Evolutionary conservation across 2,797 vertebrate species (phyloP).

Genomic region (Oreochromis grahami): DNA sequence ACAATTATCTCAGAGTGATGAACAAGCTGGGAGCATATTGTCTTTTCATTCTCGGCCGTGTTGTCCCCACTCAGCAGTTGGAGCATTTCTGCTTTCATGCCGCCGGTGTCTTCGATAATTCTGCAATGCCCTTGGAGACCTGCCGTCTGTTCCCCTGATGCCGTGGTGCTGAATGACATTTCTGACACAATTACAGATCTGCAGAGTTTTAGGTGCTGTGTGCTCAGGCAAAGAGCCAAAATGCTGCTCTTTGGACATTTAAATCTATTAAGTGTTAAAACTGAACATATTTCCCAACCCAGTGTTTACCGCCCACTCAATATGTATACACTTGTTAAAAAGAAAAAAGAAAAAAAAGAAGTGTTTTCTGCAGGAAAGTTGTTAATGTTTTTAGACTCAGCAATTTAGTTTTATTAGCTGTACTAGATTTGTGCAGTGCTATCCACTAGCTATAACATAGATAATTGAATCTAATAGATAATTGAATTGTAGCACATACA

Average conservation of each 20-base stretch:
- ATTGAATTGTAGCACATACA: background rate
- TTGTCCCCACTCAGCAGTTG: background rate
- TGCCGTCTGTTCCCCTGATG: background rate
- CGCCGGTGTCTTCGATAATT: slow-evolving; percentile 10
- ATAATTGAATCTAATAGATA: background rate
- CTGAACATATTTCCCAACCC: background rate
- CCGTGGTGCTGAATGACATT: background rate
- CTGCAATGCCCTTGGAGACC: background rate
- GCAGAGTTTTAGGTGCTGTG: background rate
- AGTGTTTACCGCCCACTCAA: background rate
- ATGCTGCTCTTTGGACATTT: background rate
- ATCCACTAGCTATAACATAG: background rate
- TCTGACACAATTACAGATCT: background rate
- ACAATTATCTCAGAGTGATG: slow-evolving; percentile 40
- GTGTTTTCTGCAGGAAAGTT: background rate
- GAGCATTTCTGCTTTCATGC: slow-evolving; percentile 30
- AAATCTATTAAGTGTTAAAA: background rate
- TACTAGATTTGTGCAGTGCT: background rate
- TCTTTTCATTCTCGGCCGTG: slow-evolving; percentile 27
- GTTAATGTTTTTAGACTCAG: background rate
- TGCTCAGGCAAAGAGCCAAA: background rate
- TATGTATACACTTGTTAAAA: background rate
- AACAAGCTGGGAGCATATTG: slow-evolving; percentile 37
- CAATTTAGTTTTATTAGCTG: background rate
- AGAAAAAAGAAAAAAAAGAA: background rate